Conservation (phyloP, 2,888 invertebrate genomes). For the Gonocerus acuteangulatus region DNA sequence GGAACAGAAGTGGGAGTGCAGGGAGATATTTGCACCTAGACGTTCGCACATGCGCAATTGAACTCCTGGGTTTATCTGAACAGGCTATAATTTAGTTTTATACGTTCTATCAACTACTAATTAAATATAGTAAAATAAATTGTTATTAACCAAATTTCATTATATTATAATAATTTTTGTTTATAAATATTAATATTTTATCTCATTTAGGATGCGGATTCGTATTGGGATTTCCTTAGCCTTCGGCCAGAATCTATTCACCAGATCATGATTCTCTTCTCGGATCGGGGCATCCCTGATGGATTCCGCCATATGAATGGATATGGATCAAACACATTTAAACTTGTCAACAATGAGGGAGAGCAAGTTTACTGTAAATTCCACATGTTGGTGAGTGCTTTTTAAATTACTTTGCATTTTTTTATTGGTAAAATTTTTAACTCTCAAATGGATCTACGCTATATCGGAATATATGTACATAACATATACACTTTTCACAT, state of each 20-base stretch:
- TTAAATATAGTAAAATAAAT: too few relatives aligned
- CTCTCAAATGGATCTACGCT: neutral
- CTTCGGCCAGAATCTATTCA: slow-evolving; percentile 80
- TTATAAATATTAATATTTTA: neutral
- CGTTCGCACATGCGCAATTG: too few relatives aligned
- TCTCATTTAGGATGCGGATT: slow-evolving; percentile 64
- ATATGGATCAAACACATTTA: slow-evolving; percentile 89
- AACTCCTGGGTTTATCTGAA: too few relatives aligned
- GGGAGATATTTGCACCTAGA: too few relatives aligned
- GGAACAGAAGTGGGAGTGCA: too few relatives aligned
- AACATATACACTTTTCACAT: too few relatives aligned
- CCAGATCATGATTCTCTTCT: slow-evolving; percentile 73
- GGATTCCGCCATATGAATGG: slow-evolving; percentile 91
- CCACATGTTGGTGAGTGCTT: slow-evolving; percentile 63
- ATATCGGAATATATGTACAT: too few relatives aligned
- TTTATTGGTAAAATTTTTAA: neutral
- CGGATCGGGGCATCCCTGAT: slow-evolving; percentile 88
- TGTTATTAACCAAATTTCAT: too few relatives aligned
- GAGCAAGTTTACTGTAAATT: slow-evolving; percentile 81
- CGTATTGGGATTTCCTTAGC: slow-evolving; percentile 93
- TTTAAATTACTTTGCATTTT: neutral
- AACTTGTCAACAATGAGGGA: slow-evolving; percentile 65
- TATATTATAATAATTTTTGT: too few relatives aligned
- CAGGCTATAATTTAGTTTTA: too few relatives aligned
- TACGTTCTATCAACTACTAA: too few relatives aligned